A percentile compares a stretch with the other conserved stretches of the same genome.
Evolutionary conservation across 2,797 vertebrate species (phyloP).

Genomic region (Channa striata): DNA sequence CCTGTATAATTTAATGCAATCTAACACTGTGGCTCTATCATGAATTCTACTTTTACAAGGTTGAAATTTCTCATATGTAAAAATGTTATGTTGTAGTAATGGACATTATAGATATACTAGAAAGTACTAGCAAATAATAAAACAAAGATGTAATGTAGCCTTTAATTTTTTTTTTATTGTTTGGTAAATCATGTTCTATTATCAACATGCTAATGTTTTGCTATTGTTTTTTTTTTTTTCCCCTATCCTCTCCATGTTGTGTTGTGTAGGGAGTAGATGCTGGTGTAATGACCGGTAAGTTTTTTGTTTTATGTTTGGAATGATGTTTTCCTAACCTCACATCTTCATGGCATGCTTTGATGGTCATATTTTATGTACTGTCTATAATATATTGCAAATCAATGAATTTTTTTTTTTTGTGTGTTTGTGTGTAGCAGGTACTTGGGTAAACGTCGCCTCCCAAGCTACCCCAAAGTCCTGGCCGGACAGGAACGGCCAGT

Average conservation of each 20-base stretch:
- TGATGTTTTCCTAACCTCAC: background rate
- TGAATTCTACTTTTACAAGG: too few relatives aligned
- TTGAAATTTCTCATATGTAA: too few relatives aligned
- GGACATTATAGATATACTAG: background rate
- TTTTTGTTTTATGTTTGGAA: background rate
- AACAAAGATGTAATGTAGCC: background rate
- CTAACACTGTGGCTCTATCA: too few relatives aligned
- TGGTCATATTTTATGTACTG: background rate
- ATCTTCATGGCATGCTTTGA: background rate
- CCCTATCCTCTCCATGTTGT: conserved; percentile 23
- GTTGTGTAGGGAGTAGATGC: conserved; percentile 85
- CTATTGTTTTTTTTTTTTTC: conserved; percentile 9
- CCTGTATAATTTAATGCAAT: too few relatives aligned
- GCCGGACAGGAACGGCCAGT: conserved; percentile 87
- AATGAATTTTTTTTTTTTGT: background rate
- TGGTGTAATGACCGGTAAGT: conserved; percentile 88
- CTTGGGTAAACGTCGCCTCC: conserved; percentile 91
- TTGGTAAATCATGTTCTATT: too few relatives aligned
- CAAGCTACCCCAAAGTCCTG: conserved; percentile 91
- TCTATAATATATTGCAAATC: background rate
- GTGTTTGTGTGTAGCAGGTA: conserved; percentile 79
- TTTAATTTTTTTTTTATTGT: background rate
- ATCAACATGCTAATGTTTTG: too few relatives aligned
- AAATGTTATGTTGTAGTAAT: too few relatives aligned
- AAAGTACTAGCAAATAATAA: background rate